A percentile compares a stretch with the other conserved stretches of the same genome.
phyloP scores from a whole-genome alignment of 2,113 vertebrate genomes.

The Aramus guarauna region DNA sequence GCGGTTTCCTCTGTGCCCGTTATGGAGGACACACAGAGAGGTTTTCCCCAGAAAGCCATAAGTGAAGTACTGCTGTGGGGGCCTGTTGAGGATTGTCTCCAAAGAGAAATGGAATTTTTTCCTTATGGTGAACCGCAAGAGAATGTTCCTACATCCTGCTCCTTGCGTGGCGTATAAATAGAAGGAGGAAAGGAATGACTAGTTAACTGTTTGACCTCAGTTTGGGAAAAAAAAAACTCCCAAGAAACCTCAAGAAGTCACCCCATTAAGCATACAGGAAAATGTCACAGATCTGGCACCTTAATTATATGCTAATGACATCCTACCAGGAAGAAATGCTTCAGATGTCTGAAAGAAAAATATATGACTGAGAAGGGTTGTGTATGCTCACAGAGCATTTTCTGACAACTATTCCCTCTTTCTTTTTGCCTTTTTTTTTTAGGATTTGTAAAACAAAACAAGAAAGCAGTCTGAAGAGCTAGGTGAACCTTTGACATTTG shows the following conservation, averaged over 20 bases:
- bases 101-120: conserved; percentile 40
- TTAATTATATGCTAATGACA: conserved; percentile 49
- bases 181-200: neutral
- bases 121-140: conserved; percentile 35
- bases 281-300: conserved; percentile 10
- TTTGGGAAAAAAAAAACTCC: neutral
- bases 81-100: neutral
- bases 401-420: neutral
- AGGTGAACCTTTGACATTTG: conserved; percentile 22
- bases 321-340: neutral
- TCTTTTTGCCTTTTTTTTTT: neutral
- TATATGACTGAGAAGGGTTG: neutral
- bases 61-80: neutral
- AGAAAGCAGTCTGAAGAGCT: neutral
- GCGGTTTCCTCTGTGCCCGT: neutral
- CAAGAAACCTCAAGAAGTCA: conserved; percentile 21
- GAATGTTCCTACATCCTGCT: conserved; percentile 32
- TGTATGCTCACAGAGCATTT: neutral
- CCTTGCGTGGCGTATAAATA: neutral
- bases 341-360: conserved; percentile 4
- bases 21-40: neutral
- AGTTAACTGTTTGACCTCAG: conserved; percentile 24
- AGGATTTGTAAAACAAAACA: neutral
- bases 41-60: neutral
- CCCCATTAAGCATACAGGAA: neutral